Evolutionary conservation across 2,113 vertebrate genomes (phyloP), one percentile per base, ranked within the genome.

Genomic region (Sceloporus undulatus): DNA sequence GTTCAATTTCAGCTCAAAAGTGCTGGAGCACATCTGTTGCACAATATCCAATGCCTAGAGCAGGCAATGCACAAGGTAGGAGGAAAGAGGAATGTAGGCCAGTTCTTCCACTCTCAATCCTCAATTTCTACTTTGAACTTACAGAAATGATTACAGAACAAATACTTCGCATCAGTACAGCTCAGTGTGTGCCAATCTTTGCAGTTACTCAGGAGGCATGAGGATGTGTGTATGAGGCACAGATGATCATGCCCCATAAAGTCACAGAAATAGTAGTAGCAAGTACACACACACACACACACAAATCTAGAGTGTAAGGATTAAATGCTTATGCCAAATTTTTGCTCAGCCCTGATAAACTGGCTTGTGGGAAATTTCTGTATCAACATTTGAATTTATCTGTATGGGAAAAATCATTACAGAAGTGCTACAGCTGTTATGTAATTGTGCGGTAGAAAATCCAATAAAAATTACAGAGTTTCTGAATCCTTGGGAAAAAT

Each of bases 301-400:
- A 79, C 84, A 79, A 85, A 84, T 59, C 73, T 85, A 74, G n/a
- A 73, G 21, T 52, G 29, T 9, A 74, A 80, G 21, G 59, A 81
- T 89, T 75, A 75, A 85, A 48, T 48, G 23, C 48, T 70, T 56
- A 66, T 34, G 66, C 9, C 52, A 80, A 74, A 25, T 66, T 89
- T 80, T 80, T 80, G 14, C 59, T 54, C 29, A 82, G 16, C 29
- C 38, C 65, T 73, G 52, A 88, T 83, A 89, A 79, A 19, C 38
- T 56, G 59, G 74, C 54, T 89, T 75, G 27, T 66, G 23, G 40
- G 42, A 85, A n/a, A 75, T 29, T 74, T 83, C 71, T 68, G 52
- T 65, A 52, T 18, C 56, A 68, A 59, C 11, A 66, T 76, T 76
- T 54, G 40, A 76, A 54, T 76, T 48, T 76, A 5, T 21, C 8